phyloP scores from a whole-genome alignment of 2,888 invertebrate species.

The Rhingia campestris region DNA sequence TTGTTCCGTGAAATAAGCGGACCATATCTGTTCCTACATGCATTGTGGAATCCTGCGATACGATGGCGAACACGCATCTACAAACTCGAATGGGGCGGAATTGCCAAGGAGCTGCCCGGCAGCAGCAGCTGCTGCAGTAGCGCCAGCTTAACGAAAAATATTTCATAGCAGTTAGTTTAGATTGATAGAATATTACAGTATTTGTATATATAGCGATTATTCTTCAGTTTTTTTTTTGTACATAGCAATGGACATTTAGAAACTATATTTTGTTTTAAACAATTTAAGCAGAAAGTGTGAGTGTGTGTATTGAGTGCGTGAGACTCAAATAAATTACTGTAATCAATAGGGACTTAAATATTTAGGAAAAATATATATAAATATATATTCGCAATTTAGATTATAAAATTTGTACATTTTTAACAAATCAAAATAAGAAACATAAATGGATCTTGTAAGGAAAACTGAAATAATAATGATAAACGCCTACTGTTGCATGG shows the following conservation, averaged over 20 bases:
- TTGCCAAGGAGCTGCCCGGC: slow-evolving; percentile 93
- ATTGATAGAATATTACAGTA: neutral
- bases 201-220: neutral
- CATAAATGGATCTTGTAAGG: neutral
- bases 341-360: slow-evolving; percentile 47
- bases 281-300: neutral
- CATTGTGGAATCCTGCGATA: slow-evolving; percentile 93
- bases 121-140: slow-evolving; percentile 80
- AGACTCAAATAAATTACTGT: slow-evolving; percentile 6
- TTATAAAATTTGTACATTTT: slow-evolving; percentile 53
- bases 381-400: slow-evolving; percentile 25
- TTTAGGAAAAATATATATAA: slow-evolving; percentile 43
- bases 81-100: slow-evolving; percentile 96
- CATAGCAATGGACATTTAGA: neutral
- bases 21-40: slow-evolving; percentile 93
- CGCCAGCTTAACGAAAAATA: slow-evolving; percentile 80
- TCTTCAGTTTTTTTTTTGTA: neutral
- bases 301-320: neutral
- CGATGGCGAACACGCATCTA: slow-evolving; percentile 96
- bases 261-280: neutral
- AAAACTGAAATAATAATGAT: slow-evolving; percentile 5
- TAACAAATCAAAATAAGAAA: slow-evolving; percentile 25
- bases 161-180: slow-evolving; percentile 62
- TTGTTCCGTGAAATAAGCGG: slow-evolving; percentile 95
- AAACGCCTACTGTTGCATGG: neutral